Evolutionary conservation across 2,888 invertebrate genomes (phyloP).

Genomic region (Eilema depressum): DNA sequence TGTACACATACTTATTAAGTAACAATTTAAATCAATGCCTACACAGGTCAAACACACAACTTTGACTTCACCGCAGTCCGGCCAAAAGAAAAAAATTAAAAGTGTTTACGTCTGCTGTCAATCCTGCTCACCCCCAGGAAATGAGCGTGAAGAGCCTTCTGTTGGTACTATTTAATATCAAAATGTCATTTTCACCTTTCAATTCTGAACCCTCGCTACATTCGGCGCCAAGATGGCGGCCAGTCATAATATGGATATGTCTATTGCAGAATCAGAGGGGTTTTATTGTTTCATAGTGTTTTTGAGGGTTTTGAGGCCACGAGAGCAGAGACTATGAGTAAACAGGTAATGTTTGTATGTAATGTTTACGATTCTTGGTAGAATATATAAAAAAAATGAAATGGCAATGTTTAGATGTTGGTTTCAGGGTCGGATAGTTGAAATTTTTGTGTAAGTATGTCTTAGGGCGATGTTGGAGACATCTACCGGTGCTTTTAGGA

Average conservation of each 20-base stretch:
- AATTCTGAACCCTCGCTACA: constrained; percentile 44
- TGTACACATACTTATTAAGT: too few relatives aligned
- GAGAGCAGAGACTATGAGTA: constrained; percentile 1
- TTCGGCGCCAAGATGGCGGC: constrained; percentile 55
- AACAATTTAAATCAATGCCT: too few relatives aligned
- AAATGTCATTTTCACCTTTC: constrained; percentile 43
- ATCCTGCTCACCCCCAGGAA: constrained; percentile 15
- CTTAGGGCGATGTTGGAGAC: too few relatives aligned
- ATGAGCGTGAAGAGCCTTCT: background rate
- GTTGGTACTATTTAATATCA: constrained; percentile 27
- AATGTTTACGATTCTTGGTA: background rate
- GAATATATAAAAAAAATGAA: background rate
- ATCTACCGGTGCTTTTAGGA: too few relatives aligned
- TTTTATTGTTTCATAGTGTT: constrained; percentile 43
- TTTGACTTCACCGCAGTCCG: background rate
- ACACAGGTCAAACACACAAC: too few relatives aligned
- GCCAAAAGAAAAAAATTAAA: background rate
- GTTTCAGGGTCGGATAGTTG: background rate
- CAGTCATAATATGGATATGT: constrained; percentile 36
- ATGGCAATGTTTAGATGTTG: background rate
- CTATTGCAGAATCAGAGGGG: constrained; percentile 19
- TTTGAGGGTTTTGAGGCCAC: constrained; percentile 22
- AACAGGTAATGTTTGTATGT: constrained; percentile 11
- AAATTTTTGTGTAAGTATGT: background rate
- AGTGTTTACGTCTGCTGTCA: background rate